These are phyloP conservation scores for Crenichthys baileyi DNA, from an alignment of 2,797 vertebrate species.

Conservation along the genomic window DNA sequence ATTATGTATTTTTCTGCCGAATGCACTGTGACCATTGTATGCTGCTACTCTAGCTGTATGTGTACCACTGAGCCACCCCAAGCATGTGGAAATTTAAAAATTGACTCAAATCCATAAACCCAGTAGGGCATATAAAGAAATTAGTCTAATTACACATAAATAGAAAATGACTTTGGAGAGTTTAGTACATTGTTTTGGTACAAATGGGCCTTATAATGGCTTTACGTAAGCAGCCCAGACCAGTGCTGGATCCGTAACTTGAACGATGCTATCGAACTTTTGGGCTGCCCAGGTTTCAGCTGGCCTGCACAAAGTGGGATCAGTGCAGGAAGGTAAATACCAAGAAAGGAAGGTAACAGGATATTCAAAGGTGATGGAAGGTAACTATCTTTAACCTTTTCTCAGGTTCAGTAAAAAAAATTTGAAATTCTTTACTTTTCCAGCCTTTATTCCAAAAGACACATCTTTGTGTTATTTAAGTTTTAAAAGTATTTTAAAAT, in stretches of 20 bases:
- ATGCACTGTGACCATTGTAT: not conserved
- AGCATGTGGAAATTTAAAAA: conserved; percentile 46
- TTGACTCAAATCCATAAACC: conserved; percentile 48
- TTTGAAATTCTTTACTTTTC: not conserved
- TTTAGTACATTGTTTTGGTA: conserved; percentile 75
- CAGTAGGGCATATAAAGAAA: conserved; percentile 66
- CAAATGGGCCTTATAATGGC: conserved; percentile 73
- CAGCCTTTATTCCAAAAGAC: not conserved
- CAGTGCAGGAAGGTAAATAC: not conserved
- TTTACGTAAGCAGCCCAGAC: conserved; percentile 71
- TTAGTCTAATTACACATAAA: conserved; percentile 78
- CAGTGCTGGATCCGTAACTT: conserved; percentile 50
- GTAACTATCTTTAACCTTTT: not conserved
- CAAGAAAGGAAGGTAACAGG: not conserved
- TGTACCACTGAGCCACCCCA: conserved; percentile 13
- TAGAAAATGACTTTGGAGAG: conserved; percentile 75
- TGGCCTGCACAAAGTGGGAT: not conserved
- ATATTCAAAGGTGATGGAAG: not conserved
- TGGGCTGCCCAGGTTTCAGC: conserved; percentile 56
- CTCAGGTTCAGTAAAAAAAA: not conserved
- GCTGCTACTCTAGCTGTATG: not conserved
- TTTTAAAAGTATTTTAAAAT: not conserved
- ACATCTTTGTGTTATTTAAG: not conserved
- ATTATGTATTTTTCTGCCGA: too few species aligned
- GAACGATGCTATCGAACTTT: conserved; percentile 76